Conservation (phyloP, 1,140 invertebrate species). For the Akabosia matsudoensis region DNA sequence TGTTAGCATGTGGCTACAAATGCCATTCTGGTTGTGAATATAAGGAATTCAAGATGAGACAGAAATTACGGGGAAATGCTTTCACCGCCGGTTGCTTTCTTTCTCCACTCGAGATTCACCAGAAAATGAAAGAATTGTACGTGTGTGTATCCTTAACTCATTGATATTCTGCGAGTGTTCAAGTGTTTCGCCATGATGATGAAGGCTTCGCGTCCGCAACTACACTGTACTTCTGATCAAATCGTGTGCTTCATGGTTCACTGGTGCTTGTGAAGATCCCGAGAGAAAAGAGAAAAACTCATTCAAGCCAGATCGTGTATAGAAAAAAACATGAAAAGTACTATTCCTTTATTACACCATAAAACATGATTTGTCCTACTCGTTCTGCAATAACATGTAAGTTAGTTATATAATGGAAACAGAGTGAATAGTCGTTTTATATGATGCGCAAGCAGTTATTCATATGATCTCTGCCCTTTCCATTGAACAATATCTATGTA, state of each 20-base stretch:
- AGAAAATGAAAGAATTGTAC: constrained; percentile 27
- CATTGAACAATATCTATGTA: no score
- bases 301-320: not conserved
- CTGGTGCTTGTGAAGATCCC: constrained; percentile 16
- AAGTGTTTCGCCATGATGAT: constrained; percentile 39
- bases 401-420: no score
- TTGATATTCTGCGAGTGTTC: constrained; percentile 31
- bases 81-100: not conserved
- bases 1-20: no score
- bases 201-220: constrained; percentile 10
- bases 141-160: not conserved
- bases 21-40: not conserved
- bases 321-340: not conserved
- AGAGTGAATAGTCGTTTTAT: no score
- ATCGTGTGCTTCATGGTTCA: constrained; percentile 35
- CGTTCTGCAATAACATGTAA: no score
- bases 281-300: not conserved
- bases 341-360: constrained; percentile 7
- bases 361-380: not conserved
- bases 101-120: not conserved
- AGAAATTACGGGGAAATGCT: not conserved
- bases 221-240: constrained; percentile 40
- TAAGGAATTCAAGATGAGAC: not conserved
- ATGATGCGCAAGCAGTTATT: no score
- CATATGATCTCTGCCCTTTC: no score